A percentile compares a stretch with the other conserved stretches of the same genome.
phyloP scores from a whole-genome alignment of 2,888 invertebrate genomes.

The Tenthredo scrophulariae region DNA sequence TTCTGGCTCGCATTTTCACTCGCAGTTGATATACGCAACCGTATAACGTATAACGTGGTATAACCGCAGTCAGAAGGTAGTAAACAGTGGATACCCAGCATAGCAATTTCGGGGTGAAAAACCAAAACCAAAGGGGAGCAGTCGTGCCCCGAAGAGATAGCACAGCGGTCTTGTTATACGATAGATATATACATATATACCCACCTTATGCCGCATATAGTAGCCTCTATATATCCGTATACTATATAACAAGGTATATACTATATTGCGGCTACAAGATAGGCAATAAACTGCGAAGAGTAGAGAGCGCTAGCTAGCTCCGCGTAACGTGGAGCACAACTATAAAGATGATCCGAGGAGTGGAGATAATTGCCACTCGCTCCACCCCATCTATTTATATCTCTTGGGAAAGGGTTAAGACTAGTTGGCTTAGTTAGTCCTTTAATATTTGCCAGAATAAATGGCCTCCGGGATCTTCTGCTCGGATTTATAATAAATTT shows the following conservation, averaged over 20 bases:
- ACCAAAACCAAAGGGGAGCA: not conserved
- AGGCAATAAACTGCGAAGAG: slow-evolving; percentile 45
- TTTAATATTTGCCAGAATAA: not conserved
- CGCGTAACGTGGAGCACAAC: slow-evolving; percentile 60
- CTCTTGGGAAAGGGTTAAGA: slow-evolving; percentile 26
- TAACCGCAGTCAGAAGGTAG: slow-evolving; percentile 18
- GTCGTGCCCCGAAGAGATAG: not conserved
- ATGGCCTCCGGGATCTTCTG: not conserved
- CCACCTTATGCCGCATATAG: not conserved
- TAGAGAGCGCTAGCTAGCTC: not conserved
- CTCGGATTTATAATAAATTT: not conserved
- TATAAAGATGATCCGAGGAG: slow-evolving; percentile 66
- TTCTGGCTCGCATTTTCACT: not conserved
- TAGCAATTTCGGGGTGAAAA: slow-evolving; percentile 11
- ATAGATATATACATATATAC: not conserved
- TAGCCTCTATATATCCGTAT: not conserved
- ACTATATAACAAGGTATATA: not conserved
- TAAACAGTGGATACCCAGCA: not conserved
- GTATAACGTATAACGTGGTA: not conserved
- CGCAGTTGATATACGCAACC: not conserved
- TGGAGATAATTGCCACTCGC: slow-evolving; percentile 65
- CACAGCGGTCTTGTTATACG: not conserved
- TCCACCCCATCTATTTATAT: not conserved
- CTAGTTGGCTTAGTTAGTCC: not conserved
- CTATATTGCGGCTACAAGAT: slow-evolving; percentile 46